A percentile compares a stretch with the other conserved stretches of the same genome.
Conservation (phyloP, 2,113 vertebrate genomes). For the Desmodus rotundus region DNA sequence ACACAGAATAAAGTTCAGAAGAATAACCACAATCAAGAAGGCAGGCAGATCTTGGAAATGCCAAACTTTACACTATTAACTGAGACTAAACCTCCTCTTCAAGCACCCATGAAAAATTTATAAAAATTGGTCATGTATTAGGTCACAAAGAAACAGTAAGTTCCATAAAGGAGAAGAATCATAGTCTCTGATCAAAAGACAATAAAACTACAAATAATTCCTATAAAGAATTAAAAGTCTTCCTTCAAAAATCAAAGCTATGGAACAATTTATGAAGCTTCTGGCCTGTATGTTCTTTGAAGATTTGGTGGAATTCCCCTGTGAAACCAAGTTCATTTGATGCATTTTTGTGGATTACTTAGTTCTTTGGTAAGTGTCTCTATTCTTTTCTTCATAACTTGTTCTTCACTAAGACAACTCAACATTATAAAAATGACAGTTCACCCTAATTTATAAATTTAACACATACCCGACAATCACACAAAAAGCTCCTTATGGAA, state of each 20-base stretch:
- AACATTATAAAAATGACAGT: background rate
- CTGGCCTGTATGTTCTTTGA: background rate
- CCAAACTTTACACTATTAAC: background rate
- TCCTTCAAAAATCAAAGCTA: background rate
- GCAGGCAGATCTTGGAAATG: background rate
- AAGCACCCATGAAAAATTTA: background rate
- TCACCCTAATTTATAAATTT: background rate
- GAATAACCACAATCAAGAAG: background rate
- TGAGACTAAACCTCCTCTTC: background rate
- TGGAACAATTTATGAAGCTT: background rate
- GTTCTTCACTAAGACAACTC: background rate
- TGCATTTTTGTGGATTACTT: background rate
- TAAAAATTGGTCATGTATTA: background rate
- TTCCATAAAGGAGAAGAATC: background rate
- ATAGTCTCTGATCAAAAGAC: background rate
- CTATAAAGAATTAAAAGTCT: background rate
- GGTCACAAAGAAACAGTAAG: background rate
- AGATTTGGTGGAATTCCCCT: background rate
- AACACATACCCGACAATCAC: background rate
- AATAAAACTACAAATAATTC: constrained; percentile 9
- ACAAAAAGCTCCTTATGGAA: background rate
- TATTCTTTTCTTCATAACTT: background rate
- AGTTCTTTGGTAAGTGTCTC: background rate
- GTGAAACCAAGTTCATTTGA: background rate
- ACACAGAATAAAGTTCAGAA: background rate